Evolutionary conservation across 2,888 invertebrate genomes (phyloP), one percentile per base, ranked within the genome.

Genomic region (Oxystoma pomonae): DNA sequence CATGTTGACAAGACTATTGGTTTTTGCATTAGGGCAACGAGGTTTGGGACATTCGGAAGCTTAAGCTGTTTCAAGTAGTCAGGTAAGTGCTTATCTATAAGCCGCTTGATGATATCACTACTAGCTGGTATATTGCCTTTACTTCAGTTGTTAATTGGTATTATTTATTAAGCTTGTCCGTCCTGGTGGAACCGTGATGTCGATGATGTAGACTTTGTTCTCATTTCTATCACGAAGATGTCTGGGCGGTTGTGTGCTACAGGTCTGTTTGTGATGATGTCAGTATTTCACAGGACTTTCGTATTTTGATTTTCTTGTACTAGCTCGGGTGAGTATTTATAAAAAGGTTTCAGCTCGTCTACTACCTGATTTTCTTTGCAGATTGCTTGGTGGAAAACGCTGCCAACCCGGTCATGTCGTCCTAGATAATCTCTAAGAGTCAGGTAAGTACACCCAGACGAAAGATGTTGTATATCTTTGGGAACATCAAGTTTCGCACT

Each of bases 161-260:
- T 3, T 53, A 53, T 53, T 53, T 53, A 53, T 16, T 53, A n/a
- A 53, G 5, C n/a, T 53, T 53, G 3, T 53, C 53, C 7, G 53
- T 53, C n/a, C 53, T 53, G 7, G 19, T n/a, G 53, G 53, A 19
- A n/a, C 19, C 17, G 17, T 53, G 7, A 53, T 5, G 19, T 53
- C 53, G n/a, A 53, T 53, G 17, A 19, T 16, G n/a, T 9, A 53
- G 7, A 5, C 53, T 3, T 53, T 3, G 5, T 19, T 53, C 16
- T 53, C n/a, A 7, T 53, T 16, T 19, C 53, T 16, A 53, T 16
- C 3, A 53, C 17, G 7, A 53, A 16, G 5, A 53, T 53, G 19
- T 53, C 53, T 9, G 53, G 53, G 7, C 53, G 53, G n/a, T 53
- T 53, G n/a, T 53, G 53, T 53, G 17, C 5, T 53, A 53, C 53